phyloP scores from a whole-genome alignment of 2,797 vertebrate species.

The Eurystomus glaucurus region DNA sequence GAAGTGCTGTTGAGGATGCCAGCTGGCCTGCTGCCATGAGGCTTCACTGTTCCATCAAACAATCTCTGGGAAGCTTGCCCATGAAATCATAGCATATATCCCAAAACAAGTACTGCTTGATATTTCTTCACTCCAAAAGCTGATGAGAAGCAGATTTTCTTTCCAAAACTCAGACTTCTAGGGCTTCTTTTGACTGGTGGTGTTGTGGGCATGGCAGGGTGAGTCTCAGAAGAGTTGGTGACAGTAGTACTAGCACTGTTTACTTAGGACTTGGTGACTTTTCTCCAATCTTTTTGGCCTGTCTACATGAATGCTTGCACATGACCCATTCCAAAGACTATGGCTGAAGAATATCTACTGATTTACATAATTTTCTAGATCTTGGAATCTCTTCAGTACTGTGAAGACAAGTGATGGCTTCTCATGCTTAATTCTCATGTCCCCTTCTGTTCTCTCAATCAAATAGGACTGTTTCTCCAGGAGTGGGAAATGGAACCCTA shows the following conservation, averaged over 20 bases:
- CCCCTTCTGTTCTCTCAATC: not conserved
- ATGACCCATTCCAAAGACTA: not conserved
- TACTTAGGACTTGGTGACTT: not conserved
- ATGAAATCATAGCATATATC: not conserved
- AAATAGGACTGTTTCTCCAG: not conserved
- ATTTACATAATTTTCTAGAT: not conserved
- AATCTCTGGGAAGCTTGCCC: slow-evolving; percentile 37
- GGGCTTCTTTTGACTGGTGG: not conserved
- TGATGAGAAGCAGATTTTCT: not conserved
- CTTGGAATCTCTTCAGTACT: not conserved
- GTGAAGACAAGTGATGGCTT: not conserved
- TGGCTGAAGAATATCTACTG: not conserved
- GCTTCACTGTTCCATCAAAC: slow-evolving; percentile 26
- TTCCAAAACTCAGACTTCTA: not conserved
- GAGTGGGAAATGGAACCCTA: not conserved
- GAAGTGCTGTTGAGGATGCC: slow-evolving; percentile 30
- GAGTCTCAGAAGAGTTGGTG: not conserved
- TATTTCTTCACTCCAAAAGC: not conserved
- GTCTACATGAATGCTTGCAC: not conserved
- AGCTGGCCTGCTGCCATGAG: slow-evolving; percentile 39
- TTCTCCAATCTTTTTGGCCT: not conserved
- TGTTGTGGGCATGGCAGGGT: not conserved
- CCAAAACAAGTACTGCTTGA: not conserved
- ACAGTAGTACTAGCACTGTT: not conserved
- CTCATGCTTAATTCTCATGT: not conserved